Evolutionary conservation across 1,140 invertebrate genomes (phyloP), one percentile per base, ranked within the genome.

Genomic region (Drosophila repletoides): DNA sequence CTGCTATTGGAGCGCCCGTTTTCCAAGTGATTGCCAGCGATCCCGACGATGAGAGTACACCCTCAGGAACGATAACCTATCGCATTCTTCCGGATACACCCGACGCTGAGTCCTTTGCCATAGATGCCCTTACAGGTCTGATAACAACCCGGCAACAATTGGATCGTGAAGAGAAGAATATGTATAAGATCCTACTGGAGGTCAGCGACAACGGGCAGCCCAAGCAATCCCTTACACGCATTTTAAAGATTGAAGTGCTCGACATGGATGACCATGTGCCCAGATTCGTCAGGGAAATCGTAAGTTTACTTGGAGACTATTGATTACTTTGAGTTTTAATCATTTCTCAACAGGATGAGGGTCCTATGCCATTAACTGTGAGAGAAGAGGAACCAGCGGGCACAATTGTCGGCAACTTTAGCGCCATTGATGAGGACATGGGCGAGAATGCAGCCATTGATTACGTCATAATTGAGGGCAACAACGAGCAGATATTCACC

Each of bases 221-320:
- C 1, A 94, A 95, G 5, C 95, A 96, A 73, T 94, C 95, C 58
- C 92, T 93, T 0, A 94, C 94, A 0, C 90, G 94, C 41, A 92
- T 96, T 0, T 91, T 96, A 0, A 92, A 93, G 46, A 93, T 96
- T 0, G 92, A 92, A 9, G 92, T 97, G 0, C 91, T 93, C 1
- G 95, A 97, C 72, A 93, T 96, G 6, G 95, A 97, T 70, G 95
- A 97, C 79, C 95, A 96, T 71, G 93, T 94, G 46, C 95, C 96
- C 0, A 91, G 93, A 41, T 96, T 97, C 61, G 92, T 92, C 4
- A 92, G 95, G 67, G 93, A 92, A 36, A 79, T 94, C 48, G 95
- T 95, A 76, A 94, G 92, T 52, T 0, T 12, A 1, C 5, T n/a
- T n/a, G n/a, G 7, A 15, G 2, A 9, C 6, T n/a, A 14, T 14